A percentile compares a stretch with the other conserved stretches of the same genome.
Conservation (phyloP, 2,888 invertebrate species). For the Oscheius sp. region DNA sequence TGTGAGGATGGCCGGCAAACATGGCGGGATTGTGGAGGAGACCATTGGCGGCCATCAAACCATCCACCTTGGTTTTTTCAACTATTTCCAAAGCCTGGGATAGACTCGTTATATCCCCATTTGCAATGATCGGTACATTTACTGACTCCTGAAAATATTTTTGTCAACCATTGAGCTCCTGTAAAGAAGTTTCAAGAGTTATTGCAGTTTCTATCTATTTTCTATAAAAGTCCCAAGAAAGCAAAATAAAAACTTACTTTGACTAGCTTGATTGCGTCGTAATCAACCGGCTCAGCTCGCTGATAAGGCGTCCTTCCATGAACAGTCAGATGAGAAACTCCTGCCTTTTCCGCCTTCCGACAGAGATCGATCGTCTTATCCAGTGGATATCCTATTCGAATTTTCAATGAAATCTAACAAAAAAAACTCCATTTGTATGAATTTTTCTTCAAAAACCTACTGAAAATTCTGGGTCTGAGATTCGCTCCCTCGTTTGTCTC, state of each 20-base stretch:
- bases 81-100: conserved; percentile 80
- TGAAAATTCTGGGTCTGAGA: conserved; percentile 80
- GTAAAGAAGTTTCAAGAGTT: no score
- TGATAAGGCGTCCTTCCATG: conserved; percentile 87
- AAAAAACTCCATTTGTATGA: no score
- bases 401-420: conserved; percentile 82
- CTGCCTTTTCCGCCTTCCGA: conserved; percentile 57
- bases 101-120: conserved; percentile 85
- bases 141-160: conserved; percentile 72
- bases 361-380: conserved; percentile 80
- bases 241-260: conserved; percentile 70
- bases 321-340: conserved; percentile 81
- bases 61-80: conserved; percentile 78
- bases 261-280: conserved; percentile 79
- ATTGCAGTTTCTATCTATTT: background rate
- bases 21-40: conserved; percentile 89
- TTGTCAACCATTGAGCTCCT: background rate
- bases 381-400: conserved; percentile 81
- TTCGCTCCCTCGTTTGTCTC: conserved; percentile 79
- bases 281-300: conserved; percentile 79
- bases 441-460: no score
- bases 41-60: conserved; percentile 91
- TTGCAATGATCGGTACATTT: conserved; percentile 84
- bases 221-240: background rate
- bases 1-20: conserved; percentile 80